Evolutionary conservation across 2,888 invertebrate species (phyloP), one percentile per base, ranked within the genome.

Genomic region (Chesias legatella): DNA sequence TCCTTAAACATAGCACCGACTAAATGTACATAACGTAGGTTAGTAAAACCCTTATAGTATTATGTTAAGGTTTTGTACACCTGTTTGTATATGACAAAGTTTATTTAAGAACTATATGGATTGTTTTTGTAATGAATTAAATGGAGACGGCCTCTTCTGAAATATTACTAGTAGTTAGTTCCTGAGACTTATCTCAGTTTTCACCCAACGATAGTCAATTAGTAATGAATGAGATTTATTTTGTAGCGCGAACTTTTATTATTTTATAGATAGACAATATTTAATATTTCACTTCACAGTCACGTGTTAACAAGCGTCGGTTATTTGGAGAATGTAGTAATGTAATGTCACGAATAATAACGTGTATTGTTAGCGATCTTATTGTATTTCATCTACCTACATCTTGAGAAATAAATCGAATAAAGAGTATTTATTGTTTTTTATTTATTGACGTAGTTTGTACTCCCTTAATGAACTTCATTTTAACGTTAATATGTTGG

Each of bases 201-300:
- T 79, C 84, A 86, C 86, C 86, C 86, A 88, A 88, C 86, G 86
- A 88, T 88, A 88, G 86, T 88, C 86, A 88, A 84, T 86, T 88
- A 88, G 84, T 65, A 70, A 80, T 77, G 77, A 79, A 76, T 75
- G 82, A 85, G 80, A 80, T 81, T 81, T 80, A 76, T 80, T 46
- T 79, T 79, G 67, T 82, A 84, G 73, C 60, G 70, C 63, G 73
- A 65, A 40, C 70, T 64, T 74, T 69, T 65, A 70, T 69, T 61
- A 67, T 60, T 69, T 72, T 67, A 71, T 67, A 64, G 60, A 61
- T 70, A 69, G 67, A 66, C 57, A 80, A 78, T 79, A 80, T 63
- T 37, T 20, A 37, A 77, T 82, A 79, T 60, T 73, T 73, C 75
- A 64, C 59, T 67, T 73, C 62, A 72, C 63, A 62, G 39, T 35